phyloP scores from a whole-genome alignment of 2,888 invertebrate genomes.

The Drosophila buzzatii region DNA sequence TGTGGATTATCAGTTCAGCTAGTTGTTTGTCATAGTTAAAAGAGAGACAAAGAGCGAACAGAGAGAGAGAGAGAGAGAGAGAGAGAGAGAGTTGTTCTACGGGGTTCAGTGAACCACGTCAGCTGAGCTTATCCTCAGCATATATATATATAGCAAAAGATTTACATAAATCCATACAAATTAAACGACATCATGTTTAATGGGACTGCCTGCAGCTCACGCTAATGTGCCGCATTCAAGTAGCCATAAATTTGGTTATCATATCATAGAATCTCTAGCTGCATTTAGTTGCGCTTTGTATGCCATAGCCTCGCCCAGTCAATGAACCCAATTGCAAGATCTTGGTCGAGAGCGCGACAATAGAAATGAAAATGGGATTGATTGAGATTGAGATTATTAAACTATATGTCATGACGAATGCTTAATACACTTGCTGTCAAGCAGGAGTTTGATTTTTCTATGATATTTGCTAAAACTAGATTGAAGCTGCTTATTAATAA shows the following conservation, averaged over 20 bases:
- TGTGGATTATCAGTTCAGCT: slow-evolving; percentile 49
- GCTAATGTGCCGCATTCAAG: slow-evolving; percentile 57
- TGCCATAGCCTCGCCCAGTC: slow-evolving; percentile 18
- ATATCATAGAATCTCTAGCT: slow-evolving; percentile 45
- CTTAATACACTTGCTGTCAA: not conserved
- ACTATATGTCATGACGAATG: not conserved
- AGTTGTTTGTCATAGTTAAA: slow-evolving; percentile 41
- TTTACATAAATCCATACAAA: slow-evolving; percentile 67
- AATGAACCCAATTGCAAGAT: slow-evolving; percentile 48
- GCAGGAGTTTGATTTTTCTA: not conserved
- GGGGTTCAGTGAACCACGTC: slow-evolving; percentile 41
- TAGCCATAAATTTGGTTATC: slow-evolving; percentile 65
- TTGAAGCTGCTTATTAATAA: no score
- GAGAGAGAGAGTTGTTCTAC: not conserved
- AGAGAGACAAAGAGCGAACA: not conserved
- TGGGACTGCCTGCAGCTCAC: slow-evolving; percentile 30
- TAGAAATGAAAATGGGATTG: not conserved
- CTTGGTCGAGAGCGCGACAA: slow-evolving; percentile 27
- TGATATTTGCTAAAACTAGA: no score
- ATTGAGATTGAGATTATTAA: not conserved
- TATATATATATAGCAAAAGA: slow-evolving; percentile 24
- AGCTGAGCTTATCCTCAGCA: slow-evolving; percentile 2
- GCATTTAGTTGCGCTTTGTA: slow-evolving; percentile 30
- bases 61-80: not conserved
- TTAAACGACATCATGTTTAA: slow-evolving; percentile 50